Conservation (phyloP, 2,888 invertebrate species). For the Papilio demoleus region DNA sequence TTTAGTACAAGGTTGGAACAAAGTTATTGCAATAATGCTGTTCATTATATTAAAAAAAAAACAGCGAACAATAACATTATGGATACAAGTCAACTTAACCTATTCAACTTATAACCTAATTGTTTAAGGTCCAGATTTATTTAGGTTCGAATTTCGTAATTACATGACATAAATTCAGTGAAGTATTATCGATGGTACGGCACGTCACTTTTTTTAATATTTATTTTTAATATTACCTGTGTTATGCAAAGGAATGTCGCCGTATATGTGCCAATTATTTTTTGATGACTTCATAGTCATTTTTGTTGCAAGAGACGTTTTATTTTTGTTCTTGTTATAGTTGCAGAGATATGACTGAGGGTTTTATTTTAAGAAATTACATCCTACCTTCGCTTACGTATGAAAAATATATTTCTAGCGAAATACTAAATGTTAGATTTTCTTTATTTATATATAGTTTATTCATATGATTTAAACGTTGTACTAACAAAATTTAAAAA, state of each 20-base stretch:
- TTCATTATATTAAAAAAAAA: background rate
- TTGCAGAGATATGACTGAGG: background rate
- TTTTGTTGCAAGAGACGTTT: slow-evolving; percentile 10
- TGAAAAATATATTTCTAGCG: background rate
- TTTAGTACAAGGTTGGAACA: slow-evolving; percentile 9
- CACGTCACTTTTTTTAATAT: slow-evolving; percentile 23
- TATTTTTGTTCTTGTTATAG: slow-evolving; percentile 4
- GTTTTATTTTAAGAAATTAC: slow-evolving; percentile 3
- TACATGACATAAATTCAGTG: background rate
- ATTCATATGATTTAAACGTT: too few relatives aligned
- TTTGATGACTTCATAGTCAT: background rate
- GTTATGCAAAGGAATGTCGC: background rate
- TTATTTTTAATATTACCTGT: slow-evolving; percentile 9
- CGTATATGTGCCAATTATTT: slow-evolving; percentile 11
- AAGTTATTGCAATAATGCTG: background rate
- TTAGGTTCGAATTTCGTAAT: too few relatives aligned
- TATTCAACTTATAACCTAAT: too few relatives aligned
- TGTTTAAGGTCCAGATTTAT: too few relatives aligned
- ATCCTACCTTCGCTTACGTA: background rate
- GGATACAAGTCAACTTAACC: too few relatives aligned
- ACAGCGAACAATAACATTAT: too few relatives aligned
- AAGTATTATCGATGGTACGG: slow-evolving; percentile 12
- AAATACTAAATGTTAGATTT: background rate
- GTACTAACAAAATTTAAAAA: too few relatives aligned
- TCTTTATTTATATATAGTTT: background rate